Evolutionary conservation across 30 jellyfish, hydroid and myxozoan genomes (phyloP).

Genomic region (Cassiopea xamachana): DNA sequence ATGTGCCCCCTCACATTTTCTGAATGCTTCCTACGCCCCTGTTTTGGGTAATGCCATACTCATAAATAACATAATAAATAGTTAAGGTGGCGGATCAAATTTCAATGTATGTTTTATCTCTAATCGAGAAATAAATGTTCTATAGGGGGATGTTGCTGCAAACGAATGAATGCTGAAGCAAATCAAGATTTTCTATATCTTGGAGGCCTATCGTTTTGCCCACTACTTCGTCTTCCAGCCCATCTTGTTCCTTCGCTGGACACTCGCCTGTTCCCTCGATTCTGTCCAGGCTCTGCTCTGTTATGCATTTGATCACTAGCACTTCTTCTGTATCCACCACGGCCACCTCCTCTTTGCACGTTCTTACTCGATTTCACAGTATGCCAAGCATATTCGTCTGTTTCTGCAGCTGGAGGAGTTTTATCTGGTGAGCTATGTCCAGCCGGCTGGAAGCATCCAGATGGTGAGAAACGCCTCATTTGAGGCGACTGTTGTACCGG

Average conservation of each 20-base stretch:
- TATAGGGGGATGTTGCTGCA: neutral
- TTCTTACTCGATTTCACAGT: constrained; percentile 37
- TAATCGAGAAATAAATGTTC: neutral
- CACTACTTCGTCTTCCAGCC: constrained; percentile 25
- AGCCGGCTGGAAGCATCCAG: neutral
- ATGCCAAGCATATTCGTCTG: constrained; percentile 49
- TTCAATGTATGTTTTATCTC: too few relatives aligned
- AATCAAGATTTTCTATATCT: neutral
- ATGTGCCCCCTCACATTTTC: too few relatives aligned
- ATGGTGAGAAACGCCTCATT: neutral
- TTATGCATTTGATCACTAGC: constrained; percentile 34
- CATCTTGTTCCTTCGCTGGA: constrained; percentile 46
- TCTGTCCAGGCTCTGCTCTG: constrained; percentile 7
- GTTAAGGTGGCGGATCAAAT: too few relatives aligned
- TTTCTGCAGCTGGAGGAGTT: neutral
- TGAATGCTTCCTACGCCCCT: too few relatives aligned
- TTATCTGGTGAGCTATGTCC: neutral
- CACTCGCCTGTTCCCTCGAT: constrained; percentile 35
- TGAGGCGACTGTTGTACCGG: neutral
- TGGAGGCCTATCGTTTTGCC: constrained; percentile 1
- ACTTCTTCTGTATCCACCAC: constrained; percentile 47
- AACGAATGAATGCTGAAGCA: neutral
- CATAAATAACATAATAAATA: too few relatives aligned
- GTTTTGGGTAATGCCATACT: too few relatives aligned
- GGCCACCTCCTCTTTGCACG: constrained; percentile 17